Conservation (phyloP, 2,113 vertebrate species). For the Cepphus grylle region DNA sequence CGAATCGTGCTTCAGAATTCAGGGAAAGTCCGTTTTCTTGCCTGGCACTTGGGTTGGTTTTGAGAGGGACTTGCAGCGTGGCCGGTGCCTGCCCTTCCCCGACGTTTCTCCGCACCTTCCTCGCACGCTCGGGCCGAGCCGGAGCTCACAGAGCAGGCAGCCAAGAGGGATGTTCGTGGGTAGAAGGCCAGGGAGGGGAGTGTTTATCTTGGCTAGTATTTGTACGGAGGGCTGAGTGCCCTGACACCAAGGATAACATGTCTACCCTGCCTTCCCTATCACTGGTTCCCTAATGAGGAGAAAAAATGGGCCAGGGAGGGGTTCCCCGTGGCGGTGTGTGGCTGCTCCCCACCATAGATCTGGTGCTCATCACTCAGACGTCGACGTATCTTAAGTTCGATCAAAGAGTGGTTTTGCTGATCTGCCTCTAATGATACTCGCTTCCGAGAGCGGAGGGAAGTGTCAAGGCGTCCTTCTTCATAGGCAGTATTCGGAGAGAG, state of each 20-base stretch:
- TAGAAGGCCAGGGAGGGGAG: neutral
- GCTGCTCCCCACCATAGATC: neutral
- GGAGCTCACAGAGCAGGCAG: neutral
- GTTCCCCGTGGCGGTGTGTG: fast-evolving
- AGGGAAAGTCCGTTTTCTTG: neutral
- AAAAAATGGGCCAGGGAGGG: fast-evolving
- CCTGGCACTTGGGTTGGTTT: neutral
- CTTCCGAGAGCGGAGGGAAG: neutral
- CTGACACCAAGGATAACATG: fast-evolving
- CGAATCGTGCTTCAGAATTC: neutral
- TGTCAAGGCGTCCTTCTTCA: neutral
- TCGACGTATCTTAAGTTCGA: fast-evolving
- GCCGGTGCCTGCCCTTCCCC: neutral
- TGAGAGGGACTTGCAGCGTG: neutral
- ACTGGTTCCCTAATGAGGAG: neutral
- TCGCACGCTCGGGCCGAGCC: fast-evolving
- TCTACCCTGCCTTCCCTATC: neutral
- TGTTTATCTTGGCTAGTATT: neutral
- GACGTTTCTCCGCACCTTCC: neutral
- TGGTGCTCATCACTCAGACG: fast-evolving
- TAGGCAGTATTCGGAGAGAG: fast-evolving
- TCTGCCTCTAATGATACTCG: fast-evolving
- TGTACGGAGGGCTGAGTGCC: neutral
- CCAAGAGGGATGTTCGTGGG: neutral
- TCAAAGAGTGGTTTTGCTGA: neutral